Evolutionary conservation across 2,888 invertebrate genomes (phyloP).

Genomic region (Malthinus flaveolus): DNA sequence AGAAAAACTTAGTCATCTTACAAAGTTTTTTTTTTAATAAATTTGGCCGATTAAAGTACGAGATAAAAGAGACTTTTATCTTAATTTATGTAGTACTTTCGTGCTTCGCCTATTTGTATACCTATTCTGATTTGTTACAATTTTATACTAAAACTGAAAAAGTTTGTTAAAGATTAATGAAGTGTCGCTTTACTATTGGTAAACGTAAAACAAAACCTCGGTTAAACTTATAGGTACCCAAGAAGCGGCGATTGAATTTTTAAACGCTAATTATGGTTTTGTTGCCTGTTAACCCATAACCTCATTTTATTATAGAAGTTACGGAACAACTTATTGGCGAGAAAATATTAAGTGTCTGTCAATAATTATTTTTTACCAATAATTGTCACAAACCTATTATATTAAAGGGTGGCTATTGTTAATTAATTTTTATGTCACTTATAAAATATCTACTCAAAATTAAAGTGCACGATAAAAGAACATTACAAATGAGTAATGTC

Average conservation of each 20-base stretch:
- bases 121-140: constrained; percentile 4
- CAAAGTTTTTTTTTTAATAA: not conserved
- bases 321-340: constrained; percentile 21
- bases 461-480: too few species aligned
- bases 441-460: too few species aligned
- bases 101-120: constrained; percentile 16
- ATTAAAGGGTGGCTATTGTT: too few species aligned
- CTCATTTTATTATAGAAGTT: not conserved
- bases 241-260: constrained; percentile 16
- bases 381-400: too few species aligned
- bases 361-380: too few species aligned
- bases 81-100: constrained; percentile 24
- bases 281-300: constrained; percentile 3
- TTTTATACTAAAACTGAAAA: constrained; percentile 4
- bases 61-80: constrained; percentile 20
- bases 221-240: constrained; percentile 9
- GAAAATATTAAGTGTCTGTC: constrained; percentile 34
- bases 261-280: constrained; percentile 14
- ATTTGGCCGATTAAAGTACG: not conserved
- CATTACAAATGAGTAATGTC: too few species aligned
- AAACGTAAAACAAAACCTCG: constrained; percentile 12
- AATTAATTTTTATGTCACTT: too few species aligned
- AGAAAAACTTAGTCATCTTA: constrained; percentile 1
- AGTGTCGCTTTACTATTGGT: constrained; percentile 20
- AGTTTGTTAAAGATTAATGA: constrained; percentile 21